A percentile compares a stretch with the other conserved stretches of the same genome.
These are phyloP conservation scores for Antedon mediterranea DNA, from an alignment of 53 echinoderm and acorn worm species.

Conservation along the genomic window DNA sequence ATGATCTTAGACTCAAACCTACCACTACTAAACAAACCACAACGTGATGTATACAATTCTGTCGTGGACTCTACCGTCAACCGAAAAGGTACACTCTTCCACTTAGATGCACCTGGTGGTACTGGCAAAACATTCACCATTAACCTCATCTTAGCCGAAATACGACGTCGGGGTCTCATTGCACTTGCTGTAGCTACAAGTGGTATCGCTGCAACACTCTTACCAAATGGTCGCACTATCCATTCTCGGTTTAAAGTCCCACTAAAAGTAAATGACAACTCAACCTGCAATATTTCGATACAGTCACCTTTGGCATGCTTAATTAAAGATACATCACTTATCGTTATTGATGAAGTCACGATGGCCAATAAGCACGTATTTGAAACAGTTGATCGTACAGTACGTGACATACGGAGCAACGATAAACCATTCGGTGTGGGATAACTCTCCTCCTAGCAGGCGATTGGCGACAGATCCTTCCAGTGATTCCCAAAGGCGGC, in stretches of 20 bases:
- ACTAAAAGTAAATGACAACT: not conserved
- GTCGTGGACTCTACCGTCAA: slow-evolving; percentile 1
- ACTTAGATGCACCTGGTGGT: slow-evolving; percentile 21
- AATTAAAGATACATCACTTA: not conserved
- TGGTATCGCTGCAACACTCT: slow-evolving; percentile 16
- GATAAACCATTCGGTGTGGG: slow-evolving; percentile 13
- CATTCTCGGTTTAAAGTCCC: slow-evolving; percentile 20
- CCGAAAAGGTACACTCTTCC: slow-evolving; percentile 10
- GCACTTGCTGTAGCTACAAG: slow-evolving; percentile 20
- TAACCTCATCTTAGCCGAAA: slow-evolving; percentile 3
- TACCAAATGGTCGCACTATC: not conserved
- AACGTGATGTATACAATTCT: slow-evolving; percentile 16
- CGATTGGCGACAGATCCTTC: slow-evolving; percentile 15
- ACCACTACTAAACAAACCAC: slow-evolving; percentile 2
- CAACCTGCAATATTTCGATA: slow-evolving; percentile 1
- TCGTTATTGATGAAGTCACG: slow-evolving; percentile 18
- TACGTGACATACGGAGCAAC: not conserved
- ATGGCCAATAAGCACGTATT: slow-evolving; percentile 5
- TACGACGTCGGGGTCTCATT: not conserved
- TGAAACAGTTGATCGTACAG: slow-evolving; percentile 5
- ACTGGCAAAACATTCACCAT: slow-evolving; percentile 26
- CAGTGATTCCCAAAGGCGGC: not conserved
- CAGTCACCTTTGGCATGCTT: not conserved
- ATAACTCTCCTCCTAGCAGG: slow-evolving; percentile 4
- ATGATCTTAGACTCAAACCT: no score